A percentile compares a stretch with the other conserved stretches of the same genome.
Conservation (phyloP, 2,113 vertebrate species). For the Amazona vittata region DNA sequence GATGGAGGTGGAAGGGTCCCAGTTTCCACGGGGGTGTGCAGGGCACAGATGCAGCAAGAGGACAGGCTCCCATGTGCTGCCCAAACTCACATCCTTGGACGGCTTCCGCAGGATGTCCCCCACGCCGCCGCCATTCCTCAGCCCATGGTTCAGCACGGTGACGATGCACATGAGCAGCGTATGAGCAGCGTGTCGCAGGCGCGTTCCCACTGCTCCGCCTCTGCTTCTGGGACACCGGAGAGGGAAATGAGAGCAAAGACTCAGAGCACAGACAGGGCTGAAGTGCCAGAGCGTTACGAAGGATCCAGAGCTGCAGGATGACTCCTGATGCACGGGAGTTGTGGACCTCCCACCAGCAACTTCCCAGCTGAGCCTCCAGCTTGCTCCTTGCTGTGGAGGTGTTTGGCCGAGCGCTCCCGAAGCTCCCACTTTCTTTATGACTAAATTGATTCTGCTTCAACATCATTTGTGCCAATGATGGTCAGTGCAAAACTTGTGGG, state of each 20-base stretch:
- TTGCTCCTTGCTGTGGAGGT: background rate
- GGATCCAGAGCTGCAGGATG: background rate
- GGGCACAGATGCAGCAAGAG: background rate
- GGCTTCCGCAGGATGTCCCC: constrained; percentile 85
- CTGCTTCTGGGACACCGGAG: constrained; percentile 56
- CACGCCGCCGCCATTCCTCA: constrained; percentile 82
- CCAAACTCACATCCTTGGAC: constrained; percentile 80
- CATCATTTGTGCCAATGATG: background rate
- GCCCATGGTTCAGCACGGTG: constrained; percentile 84
- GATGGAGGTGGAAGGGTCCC: background rate
- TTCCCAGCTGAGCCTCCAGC: background rate
- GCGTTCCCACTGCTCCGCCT: constrained; percentile 69
- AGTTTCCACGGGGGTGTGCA: background rate
- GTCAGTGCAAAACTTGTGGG: background rate
- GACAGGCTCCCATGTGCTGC: background rate
- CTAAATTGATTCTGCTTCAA: background rate
- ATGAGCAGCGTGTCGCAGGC: constrained; percentile 85
- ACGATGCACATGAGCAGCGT: constrained; percentile 86
- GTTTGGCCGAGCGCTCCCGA: background rate
- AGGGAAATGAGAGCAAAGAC: background rate
- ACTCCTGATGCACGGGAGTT: background rate
- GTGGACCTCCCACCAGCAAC: background rate
- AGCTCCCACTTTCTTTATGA: background rate
- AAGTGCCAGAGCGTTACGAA: background rate
- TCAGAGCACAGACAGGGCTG: background rate